Evolutionary conservation across 2,888 invertebrate genomes (phyloP).

Genomic region (Ametastegia equiseti): DNA sequence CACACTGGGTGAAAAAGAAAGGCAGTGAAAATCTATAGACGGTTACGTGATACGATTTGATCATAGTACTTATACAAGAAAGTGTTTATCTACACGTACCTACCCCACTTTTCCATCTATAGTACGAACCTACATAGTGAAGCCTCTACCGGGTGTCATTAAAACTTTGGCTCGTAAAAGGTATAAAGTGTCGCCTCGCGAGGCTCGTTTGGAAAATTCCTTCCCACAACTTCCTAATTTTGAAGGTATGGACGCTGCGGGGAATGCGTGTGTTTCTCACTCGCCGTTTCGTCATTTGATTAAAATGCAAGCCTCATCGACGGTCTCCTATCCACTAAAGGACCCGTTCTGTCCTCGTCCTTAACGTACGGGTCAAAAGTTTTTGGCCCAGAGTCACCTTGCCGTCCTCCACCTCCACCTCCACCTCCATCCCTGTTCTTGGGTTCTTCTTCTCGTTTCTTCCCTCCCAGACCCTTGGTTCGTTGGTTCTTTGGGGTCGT

Average conservation of each 20-base stretch:
- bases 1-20: neutral
- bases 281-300: conserved; percentile 32
- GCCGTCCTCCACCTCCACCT: neutral
- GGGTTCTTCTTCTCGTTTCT: neutral
- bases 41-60: conserved; percentile 18
- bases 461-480: neutral
- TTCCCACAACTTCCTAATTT: conserved; percentile 43
- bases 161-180: conserved; percentile 50
- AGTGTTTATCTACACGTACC: conserved; percentile 17
- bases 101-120: neutral
- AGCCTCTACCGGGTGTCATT: conserved; percentile 41
- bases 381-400: conserved; percentile 14
- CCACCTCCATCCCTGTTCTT: neutral
- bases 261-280: conserved; percentile 46
- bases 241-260: conserved; percentile 42
- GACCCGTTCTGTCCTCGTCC: neutral
- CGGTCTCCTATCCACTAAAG: neutral
- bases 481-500: neutral
- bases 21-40: conserved; percentile 27
- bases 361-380: conserved; percentile 2
- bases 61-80: conserved; percentile 10
- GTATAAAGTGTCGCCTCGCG: conserved; percentile 48
- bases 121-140: neutral
- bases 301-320: conserved; percentile 43
- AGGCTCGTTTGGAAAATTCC: conserved; percentile 48